Evolutionary conservation across 2,888 invertebrate genomes (phyloP).

Genomic region (Brachyptera putata): DNA sequence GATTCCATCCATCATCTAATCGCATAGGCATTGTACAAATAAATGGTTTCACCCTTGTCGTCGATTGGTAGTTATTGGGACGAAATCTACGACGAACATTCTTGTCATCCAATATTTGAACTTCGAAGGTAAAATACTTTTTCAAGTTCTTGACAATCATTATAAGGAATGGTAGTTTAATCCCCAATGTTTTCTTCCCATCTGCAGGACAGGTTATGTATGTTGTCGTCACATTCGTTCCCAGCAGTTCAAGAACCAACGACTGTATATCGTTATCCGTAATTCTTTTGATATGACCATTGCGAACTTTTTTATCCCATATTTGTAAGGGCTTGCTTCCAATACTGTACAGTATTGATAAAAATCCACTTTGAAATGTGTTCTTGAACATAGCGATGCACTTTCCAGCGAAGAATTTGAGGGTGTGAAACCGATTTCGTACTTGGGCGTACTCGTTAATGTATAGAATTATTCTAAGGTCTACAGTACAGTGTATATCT

Average conservation of each 20-base stretch:
- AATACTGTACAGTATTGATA: constrained; percentile 33
- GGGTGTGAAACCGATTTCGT: too few species aligned
- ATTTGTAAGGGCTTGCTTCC: constrained; percentile 33
- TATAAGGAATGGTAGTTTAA: constrained; percentile 89
- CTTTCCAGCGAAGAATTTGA: too few species aligned
- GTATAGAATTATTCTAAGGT: too few species aligned
- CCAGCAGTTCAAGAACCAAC: constrained; percentile 89
- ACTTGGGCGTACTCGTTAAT: too few species aligned
- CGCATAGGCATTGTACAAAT: constrained; percentile 98
- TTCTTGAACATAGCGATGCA: constrained; percentile 34
- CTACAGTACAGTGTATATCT: too few species aligned
- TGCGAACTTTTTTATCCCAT: constrained; percentile 62
- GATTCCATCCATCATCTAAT: constrained; percentile 78
- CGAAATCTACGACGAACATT: constrained; percentile 89
- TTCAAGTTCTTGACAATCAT: constrained; percentile 97
- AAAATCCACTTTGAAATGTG: constrained; percentile 33
- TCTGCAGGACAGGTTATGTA: constrained; percentile 92
- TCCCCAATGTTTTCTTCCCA: constrained; percentile 82
- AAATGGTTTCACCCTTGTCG: constrained; percentile 87
- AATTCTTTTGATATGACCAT: constrained; percentile 90
- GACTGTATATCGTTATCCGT: constrained; percentile 96
- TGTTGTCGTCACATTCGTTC: constrained; percentile 93
- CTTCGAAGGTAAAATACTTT: constrained; percentile 98
- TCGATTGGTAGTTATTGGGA: constrained; percentile 96
- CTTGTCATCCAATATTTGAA: constrained; percentile 81